phyloP scores from a whole-genome alignment of 2,888 invertebrate species.

The Octodonta nipae region DNA sequence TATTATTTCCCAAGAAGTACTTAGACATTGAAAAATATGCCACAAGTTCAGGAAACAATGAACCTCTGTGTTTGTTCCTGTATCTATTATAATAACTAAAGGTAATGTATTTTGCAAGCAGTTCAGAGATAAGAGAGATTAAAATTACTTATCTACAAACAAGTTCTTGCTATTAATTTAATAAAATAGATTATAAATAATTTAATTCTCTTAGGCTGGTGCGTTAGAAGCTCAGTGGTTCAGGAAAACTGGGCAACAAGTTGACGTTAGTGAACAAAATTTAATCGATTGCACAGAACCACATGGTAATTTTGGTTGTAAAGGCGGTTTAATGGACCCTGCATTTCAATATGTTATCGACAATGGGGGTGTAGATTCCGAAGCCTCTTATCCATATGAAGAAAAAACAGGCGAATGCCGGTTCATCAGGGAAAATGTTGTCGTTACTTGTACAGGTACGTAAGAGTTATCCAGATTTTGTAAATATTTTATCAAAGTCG shows the following conservation, averaged over 20 bases:
- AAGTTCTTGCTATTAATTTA: too few relatives aligned
- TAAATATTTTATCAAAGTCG: too few relatives aligned
- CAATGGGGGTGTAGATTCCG: slow-evolving; percentile 44
- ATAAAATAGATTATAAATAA: too few relatives aligned
- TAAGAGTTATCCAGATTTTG: too few relatives aligned
- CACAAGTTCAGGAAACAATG: too few relatives aligned
- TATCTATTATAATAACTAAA: too few relatives aligned
- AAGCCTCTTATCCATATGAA: slow-evolving; percentile 40
- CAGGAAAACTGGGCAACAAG: slow-evolving; percentile 38
- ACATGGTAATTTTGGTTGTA: slow-evolving; percentile 41
- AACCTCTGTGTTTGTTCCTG: too few relatives aligned
- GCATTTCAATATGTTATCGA: slow-evolving; percentile 38
- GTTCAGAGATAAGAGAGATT: too few relatives aligned
- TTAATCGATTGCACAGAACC: slow-evolving; percentile 41
- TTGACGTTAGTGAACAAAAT: slow-evolving; percentile 43
- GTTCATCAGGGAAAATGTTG: slow-evolving; percentile 18
- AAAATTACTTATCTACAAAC: too few relatives aligned
- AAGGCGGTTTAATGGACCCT: slow-evolving; percentile 41
- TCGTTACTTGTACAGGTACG: slow-evolving; percentile 22
- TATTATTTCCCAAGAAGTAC: too few relatives aligned
- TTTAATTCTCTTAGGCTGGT: slow-evolving; percentile 47
- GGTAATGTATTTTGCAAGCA: too few relatives aligned
- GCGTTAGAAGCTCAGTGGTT: slow-evolving; percentile 43
- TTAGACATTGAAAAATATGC: too few relatives aligned
- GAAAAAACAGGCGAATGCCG: slow-evolving; percentile 20